Base-by-base conservation (phyloP, 1,140 invertebrate genomes). In the Caenorhabditis brenneri region DNA sequence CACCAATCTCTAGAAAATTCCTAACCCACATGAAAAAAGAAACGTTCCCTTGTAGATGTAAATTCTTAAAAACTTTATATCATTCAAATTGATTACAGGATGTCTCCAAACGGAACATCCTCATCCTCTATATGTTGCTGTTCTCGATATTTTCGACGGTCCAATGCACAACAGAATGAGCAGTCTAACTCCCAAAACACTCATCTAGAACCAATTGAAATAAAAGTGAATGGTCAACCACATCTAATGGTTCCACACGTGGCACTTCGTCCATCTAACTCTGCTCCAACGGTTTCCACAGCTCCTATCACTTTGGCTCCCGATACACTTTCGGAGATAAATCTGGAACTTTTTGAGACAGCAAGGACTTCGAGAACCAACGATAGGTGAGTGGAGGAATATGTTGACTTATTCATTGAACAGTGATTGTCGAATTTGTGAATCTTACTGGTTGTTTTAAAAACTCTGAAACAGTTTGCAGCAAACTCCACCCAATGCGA, bases 401-500 rank as follows among this genome's bases (percentile, higher is more conserved):
- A n/a, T n/a, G n/a, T n/a, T n/a, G n/a, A n/a, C n/a, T n/a, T n/a
- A n/a, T n/a, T n/a, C n/a, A n/a, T n/a, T n/a, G n/a, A n/a, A n/a
- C n/a, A n/a, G n/a, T n/a, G n/a, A n/a, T n/a, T n/a, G n/a, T n/a
- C n/a, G 39, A 12, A 51, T n/a, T 51, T 51, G 49, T 9, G 19
- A 22, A 51, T 19, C 49, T 51, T 22, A 3, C 5, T 9, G 49
- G 12, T 51, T 4, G 3, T 51, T 19, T 22, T 19, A n/a, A 58
- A 58, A 58, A 58, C 9, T 74, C 36, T 46, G 65, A 74, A 74
- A 74, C 65, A 74, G 65, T 74, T 74, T 74, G 36, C 65, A 74
- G 65, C 36, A 74, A 74, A 42, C 65, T 74, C 36, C 65, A 74
- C 36, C 65, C 65, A 74, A 74, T 74, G 65, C 10, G 5, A 12